A percentile compares a stretch with the other conserved stretches of the same genome.
Conservation (phyloP, 2,113 vertebrate species). For the Aegotheles bennettii region DNA sequence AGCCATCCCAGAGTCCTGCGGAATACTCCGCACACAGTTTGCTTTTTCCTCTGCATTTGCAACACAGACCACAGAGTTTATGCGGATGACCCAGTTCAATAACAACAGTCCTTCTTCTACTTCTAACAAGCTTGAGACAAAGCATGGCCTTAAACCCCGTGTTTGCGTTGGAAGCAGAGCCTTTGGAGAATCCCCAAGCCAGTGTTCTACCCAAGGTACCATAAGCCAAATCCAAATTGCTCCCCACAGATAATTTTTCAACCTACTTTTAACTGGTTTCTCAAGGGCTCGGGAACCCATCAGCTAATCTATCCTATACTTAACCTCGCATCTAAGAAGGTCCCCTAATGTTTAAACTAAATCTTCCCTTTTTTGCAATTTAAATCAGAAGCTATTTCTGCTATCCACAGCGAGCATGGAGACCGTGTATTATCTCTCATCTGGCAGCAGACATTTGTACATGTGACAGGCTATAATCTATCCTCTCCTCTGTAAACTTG, state of each 20-base stretch:
- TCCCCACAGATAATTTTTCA: neutral
- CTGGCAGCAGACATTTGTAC: neutral
- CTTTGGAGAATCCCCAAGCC: neutral
- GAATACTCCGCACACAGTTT: neutral
- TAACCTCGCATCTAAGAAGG: slow-evolving; percentile 15
- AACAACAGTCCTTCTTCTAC: neutral
- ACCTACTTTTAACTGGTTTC: neutral
- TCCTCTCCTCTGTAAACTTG: neutral
- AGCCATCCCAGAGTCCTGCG: neutral
- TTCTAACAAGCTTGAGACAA: neutral
- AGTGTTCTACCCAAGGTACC: neutral
- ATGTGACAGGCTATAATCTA: neutral
- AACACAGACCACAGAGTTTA: neutral
- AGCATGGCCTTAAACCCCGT: neutral
- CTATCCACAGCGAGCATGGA: neutral
- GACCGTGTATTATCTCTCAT: neutral
- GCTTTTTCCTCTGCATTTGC: neutral
- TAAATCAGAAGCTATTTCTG: slow-evolving; percentile 8
- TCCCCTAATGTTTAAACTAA: neutral
- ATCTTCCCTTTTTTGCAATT: neutral
- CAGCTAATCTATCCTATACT: neutral
- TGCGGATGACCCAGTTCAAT: neutral
- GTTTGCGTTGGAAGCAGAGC: neutral
- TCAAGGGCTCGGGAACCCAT: neutral
- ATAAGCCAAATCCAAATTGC: neutral